Evolutionary conservation across 2,113 vertebrate genomes (phyloP).

Genomic region (Polypterus bichir): DNA sequence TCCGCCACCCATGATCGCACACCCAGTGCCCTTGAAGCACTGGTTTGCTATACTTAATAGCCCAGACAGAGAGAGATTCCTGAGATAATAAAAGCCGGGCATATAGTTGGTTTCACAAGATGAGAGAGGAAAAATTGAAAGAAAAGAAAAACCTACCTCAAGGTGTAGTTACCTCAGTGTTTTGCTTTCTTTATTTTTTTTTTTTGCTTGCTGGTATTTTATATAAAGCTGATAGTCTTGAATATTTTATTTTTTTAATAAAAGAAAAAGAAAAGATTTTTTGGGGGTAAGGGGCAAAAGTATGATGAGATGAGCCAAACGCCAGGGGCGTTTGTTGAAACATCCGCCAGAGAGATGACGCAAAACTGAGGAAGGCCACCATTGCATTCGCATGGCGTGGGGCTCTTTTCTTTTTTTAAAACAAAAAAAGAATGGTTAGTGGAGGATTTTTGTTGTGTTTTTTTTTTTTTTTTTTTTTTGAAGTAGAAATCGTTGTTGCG

Average conservation of each 20-base stretch:
- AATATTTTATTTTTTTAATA: conserved; percentile 97
- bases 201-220: conserved; percentile 60
- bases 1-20: too few species aligned
- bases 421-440: conserved; percentile 17
- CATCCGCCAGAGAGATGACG: conserved; percentile 7
- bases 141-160: conserved; percentile 74
- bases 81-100: too few species aligned
- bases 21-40: too few species aligned
- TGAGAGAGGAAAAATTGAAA: conserved; percentile 19
- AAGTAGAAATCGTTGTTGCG: conserved; percentile 1
- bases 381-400: conserved; percentile 48
- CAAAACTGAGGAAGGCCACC: conserved; percentile 18
- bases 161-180: conserved; percentile 91
- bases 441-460: conserved; percentile 30
- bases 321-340: neutral
- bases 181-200: conserved; percentile 44
- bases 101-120: too few species aligned
- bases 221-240: conserved; percentile 84
- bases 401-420: conserved; percentile 42
- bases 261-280: conserved; percentile 52
- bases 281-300: conserved; percentile 24
- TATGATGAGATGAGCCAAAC: conserved; percentile 28
- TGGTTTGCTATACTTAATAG: too few species aligned
- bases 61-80: too few species aligned
- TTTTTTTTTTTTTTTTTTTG: conserved; percentile 29